Evolutionary conservation across 1,140 invertebrate species (phyloP).

Genomic region (Drosophila repletoides): DNA sequence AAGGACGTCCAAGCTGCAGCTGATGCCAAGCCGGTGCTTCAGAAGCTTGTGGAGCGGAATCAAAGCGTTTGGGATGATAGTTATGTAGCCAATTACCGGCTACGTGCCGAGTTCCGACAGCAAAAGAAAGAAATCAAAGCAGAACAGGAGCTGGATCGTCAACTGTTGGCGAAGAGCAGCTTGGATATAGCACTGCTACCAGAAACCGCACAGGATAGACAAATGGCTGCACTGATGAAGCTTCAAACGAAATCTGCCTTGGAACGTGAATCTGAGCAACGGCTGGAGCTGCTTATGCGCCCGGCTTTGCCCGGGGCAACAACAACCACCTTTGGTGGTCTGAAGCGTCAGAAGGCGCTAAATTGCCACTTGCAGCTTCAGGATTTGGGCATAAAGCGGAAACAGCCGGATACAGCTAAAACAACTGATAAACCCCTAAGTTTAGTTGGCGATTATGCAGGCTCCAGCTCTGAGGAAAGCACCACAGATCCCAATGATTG

Average conservation of each 20-base stretch:
- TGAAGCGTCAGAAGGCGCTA: conserved; percentile 84
- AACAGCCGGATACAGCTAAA: conserved; percentile 2
- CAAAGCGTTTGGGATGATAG: conserved; percentile 93
- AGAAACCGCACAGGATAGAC: conserved; percentile 90
- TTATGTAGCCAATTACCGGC: conserved; percentile 92
- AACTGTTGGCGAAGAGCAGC: conserved; percentile 90
- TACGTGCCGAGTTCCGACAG: conserved; percentile 91
- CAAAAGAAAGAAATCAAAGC: conserved; percentile 90
- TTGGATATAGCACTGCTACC: conserved; percentile 90
- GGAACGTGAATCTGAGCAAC: conserved; percentile 82
- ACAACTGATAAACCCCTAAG: conserved; percentile 29
- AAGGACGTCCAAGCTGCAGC: conserved; percentile 90
- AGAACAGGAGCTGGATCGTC: conserved; percentile 86
- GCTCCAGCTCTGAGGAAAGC: conserved; percentile 39
- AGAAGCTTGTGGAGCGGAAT: conserved; percentile 90
- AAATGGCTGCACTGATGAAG: conserved; percentile 89
- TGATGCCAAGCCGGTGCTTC: conserved; percentile 87
- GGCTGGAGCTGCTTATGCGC: conserved; percentile 84
- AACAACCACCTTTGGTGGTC: conserved; percentile 84
- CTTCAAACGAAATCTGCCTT: conserved; percentile 84
- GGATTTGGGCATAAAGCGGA: conserved; percentile 76
- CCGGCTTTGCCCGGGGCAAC: conserved; percentile 85
- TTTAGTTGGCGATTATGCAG: conserved; percentile 60
- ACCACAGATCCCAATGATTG: conserved; percentile 37
- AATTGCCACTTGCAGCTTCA: conserved; percentile 64